phyloP scores from a whole-genome alignment of 2,797 vertebrate genomes.

The Enteromius treurensis region DNA sequence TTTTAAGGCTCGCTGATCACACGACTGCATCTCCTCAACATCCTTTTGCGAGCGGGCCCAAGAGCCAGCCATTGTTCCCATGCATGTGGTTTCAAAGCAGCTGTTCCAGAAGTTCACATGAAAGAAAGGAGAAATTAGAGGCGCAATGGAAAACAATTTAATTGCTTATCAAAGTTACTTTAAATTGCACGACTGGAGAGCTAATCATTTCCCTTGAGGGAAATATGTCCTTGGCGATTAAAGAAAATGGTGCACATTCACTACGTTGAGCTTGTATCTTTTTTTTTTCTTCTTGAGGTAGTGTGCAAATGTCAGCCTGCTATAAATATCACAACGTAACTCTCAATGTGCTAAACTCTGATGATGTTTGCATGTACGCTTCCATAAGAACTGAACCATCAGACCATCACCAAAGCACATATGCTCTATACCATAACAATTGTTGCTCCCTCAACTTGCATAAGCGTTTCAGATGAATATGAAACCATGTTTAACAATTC shows the following conservation, averaged over 20 bases:
- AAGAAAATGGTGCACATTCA: constrained; percentile 70
- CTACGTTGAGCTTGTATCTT: constrained; percentile 52
- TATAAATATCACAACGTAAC: constrained; percentile 77
- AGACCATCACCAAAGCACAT: not conserved
- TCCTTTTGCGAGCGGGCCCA: constrained; percentile 39
- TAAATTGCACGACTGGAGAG: constrained; percentile 73
- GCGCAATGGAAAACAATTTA: constrained; percentile 79
- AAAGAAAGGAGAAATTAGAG: constrained; percentile 72
- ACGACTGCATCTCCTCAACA: constrained; percentile 6
- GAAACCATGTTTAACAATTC: not conserved
- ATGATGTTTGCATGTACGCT: constrained; percentile 15
- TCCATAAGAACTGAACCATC: constrained; percentile 10
- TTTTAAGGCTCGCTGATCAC: constrained; percentile 24
- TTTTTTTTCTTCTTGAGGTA: constrained; percentile 56
- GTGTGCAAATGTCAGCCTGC: constrained; percentile 79
- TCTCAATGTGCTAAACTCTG: constrained; percentile 63
- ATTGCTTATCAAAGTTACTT: constrained; percentile 84
- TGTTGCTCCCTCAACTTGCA: constrained; percentile 6
- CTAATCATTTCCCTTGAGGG: constrained; percentile 80
- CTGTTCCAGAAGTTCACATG: constrained; percentile 76
- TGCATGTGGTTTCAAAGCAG: constrained; percentile 60
- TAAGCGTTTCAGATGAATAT: not conserved
- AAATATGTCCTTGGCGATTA: constrained; percentile 78
- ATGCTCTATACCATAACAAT: not conserved
- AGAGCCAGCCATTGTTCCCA: constrained; percentile 48